These are phyloP conservation scores for Camponotus pennsylvanicus DNA, from an alignment of 1,140 invertebrate genomes.

Conservation along the genomic window DNA sequence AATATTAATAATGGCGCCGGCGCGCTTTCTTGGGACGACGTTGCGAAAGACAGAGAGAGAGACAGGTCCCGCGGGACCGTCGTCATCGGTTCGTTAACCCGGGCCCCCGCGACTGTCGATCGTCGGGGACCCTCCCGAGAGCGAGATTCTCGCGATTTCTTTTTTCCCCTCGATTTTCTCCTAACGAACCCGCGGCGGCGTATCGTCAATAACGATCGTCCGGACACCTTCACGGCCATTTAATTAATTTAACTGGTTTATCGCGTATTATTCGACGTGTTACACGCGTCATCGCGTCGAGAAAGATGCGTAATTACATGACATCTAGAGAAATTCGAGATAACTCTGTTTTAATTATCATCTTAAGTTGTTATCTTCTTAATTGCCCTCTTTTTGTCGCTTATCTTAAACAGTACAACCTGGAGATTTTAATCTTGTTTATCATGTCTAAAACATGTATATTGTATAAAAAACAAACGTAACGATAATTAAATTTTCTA, in stretches of 20 bases:
- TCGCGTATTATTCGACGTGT: background rate
- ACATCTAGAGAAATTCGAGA: background rate
- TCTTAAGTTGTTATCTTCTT: background rate
- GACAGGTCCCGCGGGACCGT: conserved; percentile 65
- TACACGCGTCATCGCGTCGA: background rate
- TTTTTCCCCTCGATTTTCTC: background rate
- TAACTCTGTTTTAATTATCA: background rate
- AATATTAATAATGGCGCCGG: conserved; percentile 78
- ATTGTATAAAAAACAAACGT: background rate
- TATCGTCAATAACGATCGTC: background rate
- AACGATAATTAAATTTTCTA: background rate
- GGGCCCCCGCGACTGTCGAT: conserved; percentile 48
- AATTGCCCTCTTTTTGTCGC: background rate
- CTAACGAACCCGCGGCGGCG: background rate
- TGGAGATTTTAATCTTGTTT: background rate
- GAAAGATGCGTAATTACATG: background rate
- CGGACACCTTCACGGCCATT: conserved; percentile 14
- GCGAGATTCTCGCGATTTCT: conserved; percentile 39
- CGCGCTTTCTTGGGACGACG: conserved; percentile 46
- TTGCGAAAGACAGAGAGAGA: conserved; percentile 60
- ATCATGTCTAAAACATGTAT: background rate
- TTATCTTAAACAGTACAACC: background rate
- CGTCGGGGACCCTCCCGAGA: conserved; percentile 1
- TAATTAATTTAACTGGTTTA: conserved; percentile 28
- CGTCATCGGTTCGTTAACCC: conserved; percentile 70